Percentiles rank a stretch among this genome's conserved stretches.
These are phyloP conservation scores for Pristionchus arcanus DNA, from an alignment of 2,888 invertebrate species.

Conservation along the genomic window DNA sequence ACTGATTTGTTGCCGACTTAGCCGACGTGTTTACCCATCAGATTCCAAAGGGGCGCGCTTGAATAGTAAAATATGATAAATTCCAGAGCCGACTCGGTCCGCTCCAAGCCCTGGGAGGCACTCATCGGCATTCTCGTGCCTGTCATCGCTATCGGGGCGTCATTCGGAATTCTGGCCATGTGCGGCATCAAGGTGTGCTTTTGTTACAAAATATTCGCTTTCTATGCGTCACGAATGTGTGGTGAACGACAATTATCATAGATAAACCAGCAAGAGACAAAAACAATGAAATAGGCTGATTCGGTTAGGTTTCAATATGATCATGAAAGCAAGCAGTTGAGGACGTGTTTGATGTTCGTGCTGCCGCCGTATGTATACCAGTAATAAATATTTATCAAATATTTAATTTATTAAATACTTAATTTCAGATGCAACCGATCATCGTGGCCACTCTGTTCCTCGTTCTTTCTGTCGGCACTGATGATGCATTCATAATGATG, in stretches of 20 bases:
- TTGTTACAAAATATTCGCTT: neutral
- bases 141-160: constrained; percentile 39
- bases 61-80: neutral
- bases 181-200: constrained; percentile 35
- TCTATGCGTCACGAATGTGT: no score
- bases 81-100: constrained; percentile 51
- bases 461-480: constrained; percentile 50
- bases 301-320: neutral
- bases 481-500: constrained; percentile 55
- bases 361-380: no score
- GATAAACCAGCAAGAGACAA: neutral
- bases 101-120: constrained; percentile 51
- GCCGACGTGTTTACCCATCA: no score
- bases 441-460: constrained; percentile 53
- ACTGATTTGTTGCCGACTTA: no score
- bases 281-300: neutral
- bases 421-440: constrained; percentile 52
- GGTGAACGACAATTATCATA: no score
- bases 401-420: no score
- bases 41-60: no score
- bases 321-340: neutral
- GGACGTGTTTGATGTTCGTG: neutral
- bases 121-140: constrained; percentile 52
- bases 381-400: no score
- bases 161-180: constrained; percentile 46